Evolutionary conservation across 2,888 invertebrate genomes (phyloP), one percentile per base, ranked within the genome.

Genomic region (Cataglyphis altisquamis): DNA sequence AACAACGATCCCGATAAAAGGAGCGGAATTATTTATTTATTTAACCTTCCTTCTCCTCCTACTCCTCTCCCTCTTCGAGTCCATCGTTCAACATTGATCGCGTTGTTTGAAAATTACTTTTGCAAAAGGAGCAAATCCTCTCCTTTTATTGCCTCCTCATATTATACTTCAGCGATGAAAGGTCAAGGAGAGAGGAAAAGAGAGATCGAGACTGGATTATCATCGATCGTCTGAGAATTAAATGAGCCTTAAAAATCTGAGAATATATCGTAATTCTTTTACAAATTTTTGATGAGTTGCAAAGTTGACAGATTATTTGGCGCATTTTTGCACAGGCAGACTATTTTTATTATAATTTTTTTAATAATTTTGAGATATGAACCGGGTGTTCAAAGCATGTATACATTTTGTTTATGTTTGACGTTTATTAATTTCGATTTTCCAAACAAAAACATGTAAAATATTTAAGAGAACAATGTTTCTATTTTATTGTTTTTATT

Each of bases 171-270:
- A 45, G 45, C 73, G 60, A 72, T 70, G 60, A 80, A 80, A 80
- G 78, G 73, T 80, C 78, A 80, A 80, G 78, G 78, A 80, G 78
- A 80, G 60, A 80, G 72, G 78, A 84, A 77, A 89, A 52, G 81
- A 82, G 82, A 84, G 89, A 87, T 80, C 77, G 70, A 60, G 45
- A 80, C 73, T 80, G 78, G 78, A 72, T 80, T 80, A 80, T 60
- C 60, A 80, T 60, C 72, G 73, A 68, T 57, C 67, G 29, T 48
- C 52, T n/a, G 25, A 12, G 10, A 36, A 18, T 36, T 10, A 29
- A 60, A 45, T 72, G 36, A 36, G 18, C 45, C 45, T 41, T 32
- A 29, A 57, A 41, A 32, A 78, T 77, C 41, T 67, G 32, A 67
- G 15, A 77, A 41, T 66, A 21, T 36, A 64, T 66, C 55, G 39